Base-by-base conservation (phyloP, 2,113 vertebrate genomes). In the Lampris megalopsis region DNA sequence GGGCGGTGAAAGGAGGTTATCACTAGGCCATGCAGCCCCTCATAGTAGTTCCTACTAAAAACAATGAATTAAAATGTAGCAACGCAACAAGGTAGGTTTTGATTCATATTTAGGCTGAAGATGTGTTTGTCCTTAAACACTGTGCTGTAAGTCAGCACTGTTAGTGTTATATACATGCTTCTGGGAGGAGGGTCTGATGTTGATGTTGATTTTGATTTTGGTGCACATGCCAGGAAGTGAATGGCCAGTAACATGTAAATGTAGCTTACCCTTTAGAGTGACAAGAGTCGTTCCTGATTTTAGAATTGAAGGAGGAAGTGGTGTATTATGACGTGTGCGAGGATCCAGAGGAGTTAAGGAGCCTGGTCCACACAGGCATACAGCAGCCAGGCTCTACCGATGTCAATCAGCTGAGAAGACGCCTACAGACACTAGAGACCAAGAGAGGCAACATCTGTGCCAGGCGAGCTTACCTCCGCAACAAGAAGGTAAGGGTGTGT, bases 261-360 rank as follows among this genome's bases (percentile, higher is more conserved):
- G 24, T 24, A 24, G 24, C 24, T 24, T 24, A 24, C 24, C 24
- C 24, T 24, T 45, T 63, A 63, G 40, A 2, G 1, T 73, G 48
- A 82, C 3, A 41, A 48, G 41, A 6, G 4, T 68, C 58, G 45
- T 93, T 53, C 86, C 84, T 91, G 92, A 24, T 94, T 82, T 72
- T 90, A 99, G 98, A 99, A 76, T 93, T 96, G 90, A 96, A 96
- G 88, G 96, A 98, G 78, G 96, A 99, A 94, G 98, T 99, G 86
- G 93, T 98, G 82, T 99, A 99, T 86, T 98, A 99, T 0, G 97
- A 99, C 66, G 94, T 97, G 0, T 98, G 96, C 86, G 96, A 99
- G 90, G 96, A 95, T 67, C 95, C 93, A 0, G 95, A 97, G 87
- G 97, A 99, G 84, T 95, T 99, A 66, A 88, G 93, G 80, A 94